Base-by-base conservation (phyloP, 2,888 invertebrate genomes). In the Margaritifera margaritifera region DNA sequence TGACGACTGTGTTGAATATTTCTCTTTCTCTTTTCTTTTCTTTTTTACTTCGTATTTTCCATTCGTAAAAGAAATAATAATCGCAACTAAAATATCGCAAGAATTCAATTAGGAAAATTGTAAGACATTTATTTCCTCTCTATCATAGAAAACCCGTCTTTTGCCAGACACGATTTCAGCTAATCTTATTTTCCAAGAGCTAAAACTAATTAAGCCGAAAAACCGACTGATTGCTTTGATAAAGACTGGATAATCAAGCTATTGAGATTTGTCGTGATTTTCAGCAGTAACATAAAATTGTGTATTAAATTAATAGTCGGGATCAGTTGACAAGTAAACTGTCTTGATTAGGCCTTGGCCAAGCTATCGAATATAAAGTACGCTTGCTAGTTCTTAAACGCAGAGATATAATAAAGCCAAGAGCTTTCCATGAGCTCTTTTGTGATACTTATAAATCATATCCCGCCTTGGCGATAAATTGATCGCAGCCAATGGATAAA, bases 171-270 rank as follows among this genome's bases (percentile, higher is more conserved):
- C 62, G 69, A 67, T 72, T 71, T 62, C 68, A 74, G 68, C 65
- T 74, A 76, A 76, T 76, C 74, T 64, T 73, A 70, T 76, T 72
- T 71, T 73, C 74, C 72, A 72, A 74, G 73, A 69, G 72, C 72
- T 76, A 74, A 76, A 76, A 71, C 70, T 74, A 76, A 76, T 76
- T 76, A 74, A 54, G 66, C 73, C 73, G 73, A 76, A 76, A 73
- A 76, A 76, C 76, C 69, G 71, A 71, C 74, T 76, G 74, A 76
- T 74, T 74, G 66, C 54, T 58, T 63, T 61, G 70, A 74, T 76
- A 73, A 61, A 62, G 54, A 71, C 71, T 69, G 66, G 66, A 67
- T 42, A 61, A 56, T 66, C 64, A 50, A 67, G 50, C 76, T 72
- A 74, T 74, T 68, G 69, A 71, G 72, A 63, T 65, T 68, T 56